phyloP scores from a whole-genome alignment of 2,797 vertebrate genomes.

The Lemur catta region DNA sequence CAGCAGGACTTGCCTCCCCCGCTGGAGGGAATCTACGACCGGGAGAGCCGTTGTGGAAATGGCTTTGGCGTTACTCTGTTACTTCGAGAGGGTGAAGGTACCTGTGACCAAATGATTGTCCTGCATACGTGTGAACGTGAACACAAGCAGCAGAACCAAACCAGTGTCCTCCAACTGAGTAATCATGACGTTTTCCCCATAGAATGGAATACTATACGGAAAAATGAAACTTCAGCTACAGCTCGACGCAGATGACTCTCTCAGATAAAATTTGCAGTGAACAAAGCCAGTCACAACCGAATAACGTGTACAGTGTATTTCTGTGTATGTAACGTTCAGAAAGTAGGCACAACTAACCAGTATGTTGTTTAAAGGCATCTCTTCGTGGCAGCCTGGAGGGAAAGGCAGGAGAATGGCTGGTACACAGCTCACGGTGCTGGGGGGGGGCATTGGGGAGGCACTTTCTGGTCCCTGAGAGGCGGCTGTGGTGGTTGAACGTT shows the following conservation, averaged over 20 bases:
- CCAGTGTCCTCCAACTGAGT: not conserved
- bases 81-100: not conserved
- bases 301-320: not conserved
- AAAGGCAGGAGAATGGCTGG: not conserved
- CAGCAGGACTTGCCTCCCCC: not conserved
- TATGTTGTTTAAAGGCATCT: not conserved
- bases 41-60: rapidly evolving
- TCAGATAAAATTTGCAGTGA: not conserved
- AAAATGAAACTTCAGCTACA: not conserved
- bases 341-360: not conserved
- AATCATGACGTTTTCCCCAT: not conserved
- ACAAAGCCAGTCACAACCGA: not conserved
- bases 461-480: not conserved
- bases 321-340: not conserved
- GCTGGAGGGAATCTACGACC: not conserved
- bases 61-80: too few relatives aligned
- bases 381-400: not conserved
- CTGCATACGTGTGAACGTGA: rapidly evolving
- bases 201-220: not conserved
- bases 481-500: not conserved
- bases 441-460: not conserved
- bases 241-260: not conserved
- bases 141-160: not conserved
- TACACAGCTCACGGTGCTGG: rapidly evolving
- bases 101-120: rapidly evolving